Evolutionary conservation across 2,888 invertebrate species (phyloP).

Genomic region (Aplocera efformata): DNA sequence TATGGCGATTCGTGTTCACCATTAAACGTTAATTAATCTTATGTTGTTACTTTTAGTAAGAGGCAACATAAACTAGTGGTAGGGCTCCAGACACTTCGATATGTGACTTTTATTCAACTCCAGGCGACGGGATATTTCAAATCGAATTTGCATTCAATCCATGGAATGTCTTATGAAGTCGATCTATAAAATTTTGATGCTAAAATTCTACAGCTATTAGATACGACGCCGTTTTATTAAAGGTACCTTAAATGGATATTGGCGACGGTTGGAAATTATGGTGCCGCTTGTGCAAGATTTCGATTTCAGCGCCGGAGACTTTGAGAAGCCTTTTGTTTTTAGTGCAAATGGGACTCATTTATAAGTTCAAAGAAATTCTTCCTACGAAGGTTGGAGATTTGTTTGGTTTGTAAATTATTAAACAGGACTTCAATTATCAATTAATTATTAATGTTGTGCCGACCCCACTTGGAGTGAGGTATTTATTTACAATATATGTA

Average conservation of each 20-base stretch:
- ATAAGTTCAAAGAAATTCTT: no score
- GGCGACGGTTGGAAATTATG: constrained; percentile 22
- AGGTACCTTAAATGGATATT: constrained; percentile 21
- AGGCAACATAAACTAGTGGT: constrained; percentile 2
- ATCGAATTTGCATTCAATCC: constrained; percentile 47
- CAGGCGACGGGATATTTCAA: constrained; percentile 41
- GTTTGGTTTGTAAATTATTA: no score
- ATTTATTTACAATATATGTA: no score
- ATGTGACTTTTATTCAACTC: constrained; percentile 52
- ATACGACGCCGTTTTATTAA: constrained; percentile 27
- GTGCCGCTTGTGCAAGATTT: constrained; percentile 15
- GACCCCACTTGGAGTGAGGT: no score
- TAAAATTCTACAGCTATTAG: constrained; percentile 26
- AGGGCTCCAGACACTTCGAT: constrained; percentile 33
- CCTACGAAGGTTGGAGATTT: no score
- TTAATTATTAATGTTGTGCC: no score
- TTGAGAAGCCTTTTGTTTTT: constrained; percentile 17
- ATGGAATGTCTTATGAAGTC: constrained; percentile 33
- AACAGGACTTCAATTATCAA: no score
- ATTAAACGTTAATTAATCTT: constrained; percentile 8
- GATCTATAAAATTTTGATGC: constrained; percentile 26
- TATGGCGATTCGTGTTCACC: no score
- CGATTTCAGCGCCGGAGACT: constrained; percentile 17
- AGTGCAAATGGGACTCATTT: constrained; percentile 1
- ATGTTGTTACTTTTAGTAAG: neutral